Base-by-base conservation (phyloP, 2,888 invertebrate species). In the Strigamia crassipes region DNA sequence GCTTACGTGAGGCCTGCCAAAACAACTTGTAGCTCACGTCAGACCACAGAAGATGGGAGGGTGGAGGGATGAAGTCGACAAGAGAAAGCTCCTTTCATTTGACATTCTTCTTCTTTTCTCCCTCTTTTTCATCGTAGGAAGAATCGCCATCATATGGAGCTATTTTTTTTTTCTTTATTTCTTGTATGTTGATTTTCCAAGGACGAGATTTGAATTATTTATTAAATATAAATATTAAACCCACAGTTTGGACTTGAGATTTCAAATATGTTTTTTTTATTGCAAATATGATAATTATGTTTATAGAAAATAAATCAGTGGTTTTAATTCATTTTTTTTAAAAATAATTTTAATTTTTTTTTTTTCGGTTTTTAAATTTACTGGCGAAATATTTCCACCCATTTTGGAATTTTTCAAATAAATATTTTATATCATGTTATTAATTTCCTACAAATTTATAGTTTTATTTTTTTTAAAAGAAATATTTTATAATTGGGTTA, bases 1-100 rank as follows among this genome's bases (percentile, higher is more conserved):
- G 66, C 66, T 66, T 31, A 66, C 66, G 66, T 66, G 66, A 66
- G 66, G 66, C 66, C 66, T 66, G 66, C 66, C 66, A 66, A 66
- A 66, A 66, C 66, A 66, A 66, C 66, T 66, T 66, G 66, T 66
- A 66, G 66, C 66, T 66, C 66, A 66, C 66, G 66, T 66, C 66
- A 66, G 66, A 66, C 66, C 66, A 66, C 66, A 66, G 66, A 66
- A 66, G 66, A 27, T 23, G 66, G 66, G n/a, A 66, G 31, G 66
- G 66, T 66, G 66, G 23, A 66, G 66, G 66, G 66, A 66, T 66
- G 66, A 13, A 66, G 31, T 31, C 66, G 66, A 66, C 66, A 27
- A 27, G 66, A 66, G 66, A 66, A 66, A 66, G 66, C 66, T 66
- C 66, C 66, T 66, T 66, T 66, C 66, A 66, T 66, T 66, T 66